phyloP scores from a whole-genome alignment of 37 sponge, comb jelly and placozoan genomes.

The Mnemiopsis leidyi region DNA sequence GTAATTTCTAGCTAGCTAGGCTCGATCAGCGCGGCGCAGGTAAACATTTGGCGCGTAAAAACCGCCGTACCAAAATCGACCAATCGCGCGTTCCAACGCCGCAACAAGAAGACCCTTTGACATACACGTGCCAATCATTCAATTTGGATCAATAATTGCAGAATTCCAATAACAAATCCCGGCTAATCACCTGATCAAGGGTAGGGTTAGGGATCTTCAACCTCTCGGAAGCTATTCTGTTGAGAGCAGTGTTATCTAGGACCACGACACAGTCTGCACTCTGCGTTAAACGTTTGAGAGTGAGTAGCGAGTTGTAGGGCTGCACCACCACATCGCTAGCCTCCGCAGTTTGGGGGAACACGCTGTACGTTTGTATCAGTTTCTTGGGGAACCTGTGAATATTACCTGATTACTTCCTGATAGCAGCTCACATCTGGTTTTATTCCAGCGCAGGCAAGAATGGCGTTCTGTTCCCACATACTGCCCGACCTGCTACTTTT shows the following conservation, averaged over 20 bases:
- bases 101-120: background rate
- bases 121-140: background rate
- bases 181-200: slow-evolving; percentile 21
- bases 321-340: slow-evolving; percentile 98
- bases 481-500: too few relatives aligned
- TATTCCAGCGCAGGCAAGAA: too few relatives aligned
- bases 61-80: background rate
- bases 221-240: slow-evolving; percentile 92
- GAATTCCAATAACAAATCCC: background rate
- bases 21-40: too few relatives aligned
- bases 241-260: slow-evolving; percentile 95
- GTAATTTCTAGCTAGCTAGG: too few relatives aligned
- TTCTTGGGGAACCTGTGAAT: slow-evolving; percentile 90
- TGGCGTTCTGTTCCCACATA: too few relatives aligned
- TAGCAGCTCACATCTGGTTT: too few relatives aligned
- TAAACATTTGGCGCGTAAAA: background rate
- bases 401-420: too few relatives aligned
- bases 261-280: slow-evolving; percentile 98
- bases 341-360: slow-evolving; percentile 86
- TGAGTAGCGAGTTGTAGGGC: slow-evolving; percentile 98
- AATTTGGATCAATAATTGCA: background rate
- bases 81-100: background rate
- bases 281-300: slow-evolving; percentile 91
- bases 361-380: slow-evolving; percentile 95
- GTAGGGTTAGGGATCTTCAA: slow-evolving; percentile 91